These are phyloP conservation scores for Sapajus apella DNA, from an alignment of 2,113 vertebrate species.

Conservation along the genomic window DNA sequence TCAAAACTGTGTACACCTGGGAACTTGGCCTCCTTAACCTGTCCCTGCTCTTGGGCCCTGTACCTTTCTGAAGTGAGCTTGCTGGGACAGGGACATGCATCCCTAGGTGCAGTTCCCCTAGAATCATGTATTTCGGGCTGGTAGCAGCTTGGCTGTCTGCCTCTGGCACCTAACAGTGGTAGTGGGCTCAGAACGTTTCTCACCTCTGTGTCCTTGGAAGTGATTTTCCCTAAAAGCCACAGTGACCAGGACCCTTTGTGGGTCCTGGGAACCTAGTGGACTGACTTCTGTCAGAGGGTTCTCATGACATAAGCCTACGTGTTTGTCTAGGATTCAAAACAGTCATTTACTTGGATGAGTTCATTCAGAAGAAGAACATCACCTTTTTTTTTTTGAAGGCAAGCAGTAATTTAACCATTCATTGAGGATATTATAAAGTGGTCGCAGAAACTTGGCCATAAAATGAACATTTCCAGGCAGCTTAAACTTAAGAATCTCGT, in stretches of 20 bases:
- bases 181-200: background rate
- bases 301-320: background rate
- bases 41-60: background rate
- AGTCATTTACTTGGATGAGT: background rate
- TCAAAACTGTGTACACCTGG: background rate
- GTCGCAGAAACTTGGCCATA: background rate
- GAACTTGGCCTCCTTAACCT: background rate
- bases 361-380: background rate
- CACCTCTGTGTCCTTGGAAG: background rate
- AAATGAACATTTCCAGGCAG: background rate
- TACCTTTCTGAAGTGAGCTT: background rate
- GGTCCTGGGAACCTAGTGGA: background rate
- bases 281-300: background rate
- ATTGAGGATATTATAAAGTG: background rate
- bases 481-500: background rate
- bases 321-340: background rate
- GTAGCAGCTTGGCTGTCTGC: background rate
- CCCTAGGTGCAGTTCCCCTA: background rate
- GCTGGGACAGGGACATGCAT: background rate
- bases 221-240: background rate
- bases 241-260: background rate
- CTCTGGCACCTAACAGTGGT: background rate
- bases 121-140: background rate
- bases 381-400: background rate
- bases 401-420: background rate